A percentile compares a stretch with the other conserved stretches of the same genome.
These are phyloP conservation scores for Porites lobata DNA, from an alignment of 92 coral and sea anemone species.

Conservation along the genomic window DNA sequence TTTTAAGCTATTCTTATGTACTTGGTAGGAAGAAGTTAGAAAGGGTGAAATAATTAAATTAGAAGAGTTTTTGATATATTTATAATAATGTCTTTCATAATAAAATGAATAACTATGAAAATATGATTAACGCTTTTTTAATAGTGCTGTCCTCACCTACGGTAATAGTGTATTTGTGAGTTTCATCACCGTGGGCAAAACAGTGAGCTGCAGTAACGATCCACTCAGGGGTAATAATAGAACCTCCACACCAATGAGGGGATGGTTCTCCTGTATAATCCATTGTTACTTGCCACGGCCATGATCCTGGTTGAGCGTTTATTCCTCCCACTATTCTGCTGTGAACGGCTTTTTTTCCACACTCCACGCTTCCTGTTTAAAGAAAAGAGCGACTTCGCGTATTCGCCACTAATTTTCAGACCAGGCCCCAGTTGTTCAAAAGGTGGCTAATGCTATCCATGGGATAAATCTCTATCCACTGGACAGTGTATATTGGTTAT, in stretches of 20 bases:
- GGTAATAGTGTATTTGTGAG: slow-evolving; percentile 72
- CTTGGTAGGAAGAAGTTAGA: no score
- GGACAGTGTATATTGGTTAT: no score
- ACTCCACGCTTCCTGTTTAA: slow-evolving; percentile 57
- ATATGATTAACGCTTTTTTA: no score
- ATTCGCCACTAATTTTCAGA: no score
- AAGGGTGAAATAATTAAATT: no score
- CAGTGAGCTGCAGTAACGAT: slow-evolving; percentile 97
- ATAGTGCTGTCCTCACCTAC: slow-evolving; percentile 59
- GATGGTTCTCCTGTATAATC: slow-evolving; percentile 61
- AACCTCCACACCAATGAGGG: slow-evolving; percentile 95
- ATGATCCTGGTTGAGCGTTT: slow-evolving; percentile 82
- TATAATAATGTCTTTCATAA: no score
- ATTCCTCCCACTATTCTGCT: slow-evolving; percentile 94
- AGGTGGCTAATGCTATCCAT: no score
- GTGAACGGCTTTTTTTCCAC: slow-evolving; percentile 80
- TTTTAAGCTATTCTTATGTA: no score
- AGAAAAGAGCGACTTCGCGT: neutral
- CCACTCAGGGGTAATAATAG: slow-evolving; percentile 83
- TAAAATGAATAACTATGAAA: no score
- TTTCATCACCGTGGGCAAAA: slow-evolving; percentile 71
- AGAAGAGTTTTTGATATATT: no score
- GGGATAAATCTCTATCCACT: no score
- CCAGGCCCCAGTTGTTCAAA: no score
- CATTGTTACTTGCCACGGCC: slow-evolving; percentile 98